phyloP scores from a whole-genome alignment of 2,113 vertebrate genomes.

The Phycodurus eques region DNA sequence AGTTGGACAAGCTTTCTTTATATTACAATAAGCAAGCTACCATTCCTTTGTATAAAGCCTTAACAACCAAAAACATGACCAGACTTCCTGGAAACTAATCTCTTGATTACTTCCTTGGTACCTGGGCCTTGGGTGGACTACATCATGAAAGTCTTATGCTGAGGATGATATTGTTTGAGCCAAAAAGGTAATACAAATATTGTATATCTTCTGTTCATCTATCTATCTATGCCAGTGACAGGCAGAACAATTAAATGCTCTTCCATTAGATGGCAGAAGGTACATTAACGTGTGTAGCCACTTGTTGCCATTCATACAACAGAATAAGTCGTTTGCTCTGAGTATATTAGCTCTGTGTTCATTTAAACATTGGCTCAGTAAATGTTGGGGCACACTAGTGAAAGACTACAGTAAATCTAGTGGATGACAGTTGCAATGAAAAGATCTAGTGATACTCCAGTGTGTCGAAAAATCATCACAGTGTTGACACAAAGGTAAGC shows the following conservation, averaged over 20 bases:
- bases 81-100: constrained; percentile 64
- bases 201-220: background rate
- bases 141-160: constrained; percentile 39
- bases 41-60: constrained; percentile 56
- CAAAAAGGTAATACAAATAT: background rate
- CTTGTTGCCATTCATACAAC: background rate
- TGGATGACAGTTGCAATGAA: constrained; percentile 14
- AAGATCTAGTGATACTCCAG: constrained; percentile 15
- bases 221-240: background rate
- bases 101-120: constrained; percentile 69
- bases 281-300: background rate
- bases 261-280: background rate
- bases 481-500: constrained; percentile 17
- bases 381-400: background rate
- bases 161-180: constrained; percentile 35
- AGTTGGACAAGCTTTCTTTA: constrained; percentile 58
- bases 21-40: constrained; percentile 56
- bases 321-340: background rate
- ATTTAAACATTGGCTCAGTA: background rate
- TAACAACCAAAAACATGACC: constrained; percentile 60
- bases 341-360: constrained; percentile 7
- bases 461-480: constrained; percentile 28
- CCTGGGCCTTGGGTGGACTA: constrained; percentile 28
- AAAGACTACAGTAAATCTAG: background rate
- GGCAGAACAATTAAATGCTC: background rate